Conservation (phyloP, 2,888 invertebrate genomes). For the Andrena dorsata region DNA sequence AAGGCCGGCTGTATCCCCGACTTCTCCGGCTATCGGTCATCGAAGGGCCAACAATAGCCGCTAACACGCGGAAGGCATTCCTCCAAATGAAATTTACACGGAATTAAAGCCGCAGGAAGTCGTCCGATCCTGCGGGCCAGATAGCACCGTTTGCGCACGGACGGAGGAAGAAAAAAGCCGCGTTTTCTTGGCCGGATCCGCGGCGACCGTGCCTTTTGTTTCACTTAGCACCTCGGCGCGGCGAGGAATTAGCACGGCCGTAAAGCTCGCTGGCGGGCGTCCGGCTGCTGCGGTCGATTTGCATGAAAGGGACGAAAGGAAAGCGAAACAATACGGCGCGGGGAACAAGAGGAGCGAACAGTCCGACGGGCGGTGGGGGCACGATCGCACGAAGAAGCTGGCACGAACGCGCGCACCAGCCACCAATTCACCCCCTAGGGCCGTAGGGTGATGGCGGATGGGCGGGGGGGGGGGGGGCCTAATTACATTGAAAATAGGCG, state of each 20-base stretch:
- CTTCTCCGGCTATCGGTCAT: background rate
- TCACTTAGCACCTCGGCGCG: conserved; percentile 80
- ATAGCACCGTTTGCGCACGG: conserved; percentile 45
- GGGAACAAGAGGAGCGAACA: background rate
- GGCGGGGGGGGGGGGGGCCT: conserved; percentile 1
- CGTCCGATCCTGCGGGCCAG: conserved; percentile 47
- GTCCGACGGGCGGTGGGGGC: too few relatives aligned
- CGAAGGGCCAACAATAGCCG: conserved; percentile 26
- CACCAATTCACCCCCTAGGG: conserved; percentile 21
- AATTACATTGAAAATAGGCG: conserved; percentile 46
- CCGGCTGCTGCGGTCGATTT: conserved; percentile 38
- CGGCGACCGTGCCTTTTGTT: conserved; percentile 68
- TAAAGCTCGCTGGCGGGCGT: conserved; percentile 52
- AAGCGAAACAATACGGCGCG: background rate
- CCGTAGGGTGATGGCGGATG: background rate
- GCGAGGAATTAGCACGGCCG: conserved; percentile 80
- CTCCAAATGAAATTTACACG: conserved; percentile 50
- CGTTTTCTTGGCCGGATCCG: conserved; percentile 50
- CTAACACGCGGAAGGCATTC: conserved; percentile 35
- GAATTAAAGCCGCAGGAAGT: conserved; percentile 56
- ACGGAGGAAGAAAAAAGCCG: conserved; percentile 37
- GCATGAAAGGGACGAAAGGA: conserved; percentile 32
- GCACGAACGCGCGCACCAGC: background rate
- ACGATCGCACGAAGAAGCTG: background rate
- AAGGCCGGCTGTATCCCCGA: background rate